Conservation (phyloP, 2,888 invertebrate genomes). For the Nomada lathburiana region DNA sequence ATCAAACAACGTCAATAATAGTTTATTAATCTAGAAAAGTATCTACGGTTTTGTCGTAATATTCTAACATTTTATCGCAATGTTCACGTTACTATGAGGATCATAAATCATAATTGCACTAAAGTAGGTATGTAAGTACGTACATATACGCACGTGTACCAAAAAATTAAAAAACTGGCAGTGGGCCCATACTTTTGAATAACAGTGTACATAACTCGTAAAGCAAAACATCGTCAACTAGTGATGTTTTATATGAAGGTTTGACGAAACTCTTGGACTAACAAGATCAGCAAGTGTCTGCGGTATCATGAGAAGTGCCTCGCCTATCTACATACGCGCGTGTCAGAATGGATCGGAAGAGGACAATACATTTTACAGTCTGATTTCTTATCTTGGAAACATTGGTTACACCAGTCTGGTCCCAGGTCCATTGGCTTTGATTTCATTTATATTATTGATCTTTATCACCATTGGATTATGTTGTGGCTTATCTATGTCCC, state of each 20-base stretch:
- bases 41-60: too few species aligned
- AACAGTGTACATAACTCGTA: neutral
- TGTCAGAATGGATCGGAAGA: constrained; percentile 5
- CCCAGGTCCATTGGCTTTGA: constrained; percentile 69
- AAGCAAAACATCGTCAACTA: neutral
- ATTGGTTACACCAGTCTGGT: constrained; percentile 71
- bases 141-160: too few species aligned
- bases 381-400: constrained; percentile 46
- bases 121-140: too few species aligned
- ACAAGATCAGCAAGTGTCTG: neutral
- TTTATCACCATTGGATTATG: constrained; percentile 72
- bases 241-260: neutral
- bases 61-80: too few species aligned
- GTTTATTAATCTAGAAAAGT: too few species aligned
- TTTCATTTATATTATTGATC: constrained; percentile 76
- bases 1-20: too few species aligned
- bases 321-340: neutral
- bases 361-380: constrained; percentile 11
- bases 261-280: neutral
- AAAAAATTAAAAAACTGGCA: too few species aligned
- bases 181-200: too few species aligned
- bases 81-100: too few species aligned
- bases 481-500: constrained; percentile 60
- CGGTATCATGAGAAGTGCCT: neutral
- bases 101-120: too few species aligned